A percentile compares a stretch with the other conserved stretches of the same genome.
Evolutionary conservation across 2,888 invertebrate genomes (phyloP).

Genomic region (Hydraecia micacea): DNA sequence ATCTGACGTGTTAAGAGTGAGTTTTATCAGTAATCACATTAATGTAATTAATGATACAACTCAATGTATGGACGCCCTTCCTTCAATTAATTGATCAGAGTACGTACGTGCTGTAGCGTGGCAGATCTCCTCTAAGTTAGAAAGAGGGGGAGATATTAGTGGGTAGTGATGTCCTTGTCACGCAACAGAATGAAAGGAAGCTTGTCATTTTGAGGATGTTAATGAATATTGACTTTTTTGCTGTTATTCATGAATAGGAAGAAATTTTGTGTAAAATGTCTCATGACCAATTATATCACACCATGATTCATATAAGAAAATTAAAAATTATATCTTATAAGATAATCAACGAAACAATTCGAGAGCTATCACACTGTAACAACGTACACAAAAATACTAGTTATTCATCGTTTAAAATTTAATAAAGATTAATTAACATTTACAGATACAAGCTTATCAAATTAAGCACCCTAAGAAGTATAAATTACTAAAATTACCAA

Average conservation of each 20-base stretch:
- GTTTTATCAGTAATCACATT: slow-evolving; percentile 63
- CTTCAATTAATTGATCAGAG: slow-evolving; percentile 58
- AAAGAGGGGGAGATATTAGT: slow-evolving; percentile 15
- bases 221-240: slow-evolving; percentile 25
- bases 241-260: not conserved
- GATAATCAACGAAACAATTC: too few species aligned
- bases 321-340: too few species aligned
- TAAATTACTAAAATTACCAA: slow-evolving; percentile 19
- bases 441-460: slow-evolving; percentile 1
- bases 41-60: slow-evolving; percentile 55
- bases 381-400: too few species aligned
- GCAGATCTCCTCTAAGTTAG: slow-evolving; percentile 17
- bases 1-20: slow-evolving; percentile 25
- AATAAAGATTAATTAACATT: not conserved
- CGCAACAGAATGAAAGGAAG: not conserved
- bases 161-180: slow-evolving; percentile 20
- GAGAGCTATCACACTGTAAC: too few species aligned
- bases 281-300: too few species aligned
- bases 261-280: not conserved
- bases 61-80: slow-evolving; percentile 41
- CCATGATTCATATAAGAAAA: too few species aligned
- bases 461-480: slow-evolving; percentile 14
- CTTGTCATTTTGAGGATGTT: slow-evolving; percentile 3
- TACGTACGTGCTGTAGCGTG: slow-evolving; percentile 26
- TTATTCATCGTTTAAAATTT: not conserved